Base-by-base conservation (phyloP, 2,888 invertebrate genomes). In the Epirrhoe tristata region DNA sequence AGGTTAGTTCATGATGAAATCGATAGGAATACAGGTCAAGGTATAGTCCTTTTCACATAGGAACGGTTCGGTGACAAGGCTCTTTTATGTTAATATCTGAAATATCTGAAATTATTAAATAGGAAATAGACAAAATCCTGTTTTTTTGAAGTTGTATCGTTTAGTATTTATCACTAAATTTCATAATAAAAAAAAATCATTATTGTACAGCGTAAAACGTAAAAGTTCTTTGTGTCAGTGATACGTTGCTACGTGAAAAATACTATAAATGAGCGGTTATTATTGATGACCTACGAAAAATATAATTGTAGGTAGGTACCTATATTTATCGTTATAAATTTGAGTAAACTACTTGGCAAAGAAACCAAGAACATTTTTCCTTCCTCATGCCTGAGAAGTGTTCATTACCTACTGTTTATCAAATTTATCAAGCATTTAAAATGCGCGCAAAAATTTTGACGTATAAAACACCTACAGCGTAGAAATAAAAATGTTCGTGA, bases 401-500 rank as follows among this genome's bases (percentile, higher is more conserved):
- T 48, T 48, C 6, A 48, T 6, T 24, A 51, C 24, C 24, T 24
- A 24, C 24, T 51, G 52, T 31, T 52, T 52, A 24, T 10, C 8
- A 31, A 48, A 57, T 31, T 56, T 36, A 16, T 55, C 54, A 55
- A 16, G 16, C 39, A 16, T 56, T 56, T 24, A 17, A 56, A 57
- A 46, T 12, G 8, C 5, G 10, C 24, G 50, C 3, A 50, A 50
- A 50, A 50, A 50, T 16, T n/a, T 43, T 4, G 10, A 31, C 12
- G 17, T 24, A 51, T 10, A 17, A 43, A 57, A 56, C 56, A 56
- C 51, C 48, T 10, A 48, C 56, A 14, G 56, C n/a, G 56, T 59
- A 60, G 63, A 69, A 56, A 66, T 66, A 69, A 46, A 66, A 24
- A 24, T 24, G 39, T 66, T 55, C 17, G 17, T 64, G 63, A 69